Evolutionary conservation across 2,888 invertebrate species (phyloP).

Genomic region (Pseudococcus viburni): DNA sequence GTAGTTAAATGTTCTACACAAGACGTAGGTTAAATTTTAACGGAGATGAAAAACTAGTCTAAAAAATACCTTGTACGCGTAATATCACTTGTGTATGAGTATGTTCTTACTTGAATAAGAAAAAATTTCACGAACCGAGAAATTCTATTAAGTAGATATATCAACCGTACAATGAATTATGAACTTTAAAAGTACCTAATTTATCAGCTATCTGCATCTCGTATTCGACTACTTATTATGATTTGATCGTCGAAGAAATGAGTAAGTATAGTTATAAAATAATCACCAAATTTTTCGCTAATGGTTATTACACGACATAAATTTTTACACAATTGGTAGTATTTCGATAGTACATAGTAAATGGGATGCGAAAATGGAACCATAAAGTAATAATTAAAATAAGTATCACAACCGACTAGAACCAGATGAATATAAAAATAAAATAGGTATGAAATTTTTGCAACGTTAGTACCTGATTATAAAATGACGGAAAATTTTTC

Average conservation of each 20-base stretch:
- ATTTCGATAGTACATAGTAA: neutral
- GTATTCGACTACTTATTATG: no score
- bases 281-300: no score
- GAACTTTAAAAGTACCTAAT: no score
- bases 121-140: neutral
- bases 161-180: neutral
- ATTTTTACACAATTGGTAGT: neutral
- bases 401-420: constrained; percentile 47
- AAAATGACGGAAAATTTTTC: constrained; percentile 5
- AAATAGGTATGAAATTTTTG: neutral
- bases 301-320: no score
- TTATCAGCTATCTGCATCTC: no score
- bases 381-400: constrained; percentile 19
- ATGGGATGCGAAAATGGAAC: neutral
- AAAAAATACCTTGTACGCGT: constrained; percentile 27
- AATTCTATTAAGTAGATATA: neutral
- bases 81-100: neutral
- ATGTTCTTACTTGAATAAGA: neutral
- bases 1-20: neutral
- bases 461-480: neutral
- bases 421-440: constrained; percentile 16
- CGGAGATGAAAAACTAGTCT: neutral
- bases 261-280: no score
- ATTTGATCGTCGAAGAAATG: no score
- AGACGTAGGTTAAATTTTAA: neutral